Conservation (phyloP, 2,113 vertebrate species). For the Sphyrna mokarran region DNA sequence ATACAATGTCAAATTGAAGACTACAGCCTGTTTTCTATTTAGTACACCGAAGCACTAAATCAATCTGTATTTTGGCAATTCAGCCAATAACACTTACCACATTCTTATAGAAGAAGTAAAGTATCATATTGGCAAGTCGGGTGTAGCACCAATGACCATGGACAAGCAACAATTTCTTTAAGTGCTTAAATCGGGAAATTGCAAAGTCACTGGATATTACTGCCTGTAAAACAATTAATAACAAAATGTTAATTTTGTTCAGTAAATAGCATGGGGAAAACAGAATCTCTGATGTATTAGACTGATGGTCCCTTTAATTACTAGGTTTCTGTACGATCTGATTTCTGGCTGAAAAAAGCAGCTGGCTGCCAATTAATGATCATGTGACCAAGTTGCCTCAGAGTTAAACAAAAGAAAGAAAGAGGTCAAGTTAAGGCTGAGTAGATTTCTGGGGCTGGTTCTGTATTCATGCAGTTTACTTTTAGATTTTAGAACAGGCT, state of each 20-base stretch:
- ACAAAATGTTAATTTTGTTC: background rate
- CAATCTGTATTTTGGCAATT: background rate
- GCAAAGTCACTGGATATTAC: constrained; percentile 78
- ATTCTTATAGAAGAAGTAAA: constrained; percentile 76
- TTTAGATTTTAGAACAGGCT: too few species aligned
- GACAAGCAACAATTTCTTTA: constrained; percentile 65
- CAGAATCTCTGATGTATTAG: too few species aligned
- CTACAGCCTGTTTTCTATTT: background rate
- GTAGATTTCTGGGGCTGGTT: too few species aligned
- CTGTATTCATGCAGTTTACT: too few species aligned
- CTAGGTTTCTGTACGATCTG: too few species aligned
- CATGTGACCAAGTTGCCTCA: too few species aligned
- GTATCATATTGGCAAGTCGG: constrained; percentile 66
- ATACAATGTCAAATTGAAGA: background rate
- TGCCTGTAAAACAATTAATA: constrained; percentile 49
- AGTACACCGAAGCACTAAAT: background rate
- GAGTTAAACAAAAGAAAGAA: too few species aligned
- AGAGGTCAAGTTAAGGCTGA: too few species aligned
- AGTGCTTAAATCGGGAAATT: constrained; percentile 65
- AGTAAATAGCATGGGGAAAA: background rate
- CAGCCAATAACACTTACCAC: constrained; percentile 58
- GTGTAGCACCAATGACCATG: constrained; percentile 72
- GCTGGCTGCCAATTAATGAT: too few species aligned
- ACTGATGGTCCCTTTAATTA: too few species aligned
- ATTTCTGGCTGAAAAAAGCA: too few species aligned